These are phyloP conservation scores for Tautogolabrus adspersus DNA, from an alignment of 2,113 vertebrate genomes.

Conservation along the genomic window DNA sequence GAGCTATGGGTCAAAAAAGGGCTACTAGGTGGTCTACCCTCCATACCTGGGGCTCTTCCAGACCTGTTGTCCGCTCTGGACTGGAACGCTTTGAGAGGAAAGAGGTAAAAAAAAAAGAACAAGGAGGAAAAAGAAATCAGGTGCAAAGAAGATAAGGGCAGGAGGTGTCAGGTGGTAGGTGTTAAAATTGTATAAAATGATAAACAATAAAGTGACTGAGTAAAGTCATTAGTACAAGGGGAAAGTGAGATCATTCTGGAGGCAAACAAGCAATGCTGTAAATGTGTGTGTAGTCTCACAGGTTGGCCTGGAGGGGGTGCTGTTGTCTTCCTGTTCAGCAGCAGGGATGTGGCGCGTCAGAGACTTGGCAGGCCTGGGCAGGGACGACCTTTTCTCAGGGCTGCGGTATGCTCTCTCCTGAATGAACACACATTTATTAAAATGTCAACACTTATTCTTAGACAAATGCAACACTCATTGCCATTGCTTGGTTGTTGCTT, in stretches of 20 bases:
- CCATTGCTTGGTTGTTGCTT: too few species aligned
- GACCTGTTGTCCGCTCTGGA: slow-evolving; percentile 75
- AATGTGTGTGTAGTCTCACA: slow-evolving; percentile 79
- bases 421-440: slow-evolving; percentile 2
- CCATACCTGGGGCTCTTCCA: slow-evolving; percentile 73
- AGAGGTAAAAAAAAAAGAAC: neutral
- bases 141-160: slow-evolving; percentile 20
- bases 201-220: neutral
- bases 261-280: neutral
- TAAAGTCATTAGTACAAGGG: neutral
- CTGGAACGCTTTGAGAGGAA: slow-evolving; percentile 74
- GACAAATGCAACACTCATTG: too few species aligned
- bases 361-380: slow-evolving; percentile 93
- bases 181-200: slow-evolving; percentile 6
- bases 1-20: slow-evolving; percentile 36
- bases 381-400: slow-evolving; percentile 93
- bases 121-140: slow-evolving; percentile 2
- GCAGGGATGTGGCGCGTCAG: slow-evolving; percentile 91
- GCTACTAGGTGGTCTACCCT: slow-evolving; percentile 74
- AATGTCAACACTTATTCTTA: neutral
- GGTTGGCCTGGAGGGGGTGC: slow-evolving; percentile 88
- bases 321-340: slow-evolving; percentile 89
- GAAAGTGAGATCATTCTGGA: neutral
- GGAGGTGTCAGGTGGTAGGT: neutral
- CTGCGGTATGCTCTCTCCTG: slow-evolving; percentile 91